These are phyloP conservation scores for Todiramphus chloris DNA, from an alignment of 2,113 vertebrate species.

Conservation along the genomic window DNA sequence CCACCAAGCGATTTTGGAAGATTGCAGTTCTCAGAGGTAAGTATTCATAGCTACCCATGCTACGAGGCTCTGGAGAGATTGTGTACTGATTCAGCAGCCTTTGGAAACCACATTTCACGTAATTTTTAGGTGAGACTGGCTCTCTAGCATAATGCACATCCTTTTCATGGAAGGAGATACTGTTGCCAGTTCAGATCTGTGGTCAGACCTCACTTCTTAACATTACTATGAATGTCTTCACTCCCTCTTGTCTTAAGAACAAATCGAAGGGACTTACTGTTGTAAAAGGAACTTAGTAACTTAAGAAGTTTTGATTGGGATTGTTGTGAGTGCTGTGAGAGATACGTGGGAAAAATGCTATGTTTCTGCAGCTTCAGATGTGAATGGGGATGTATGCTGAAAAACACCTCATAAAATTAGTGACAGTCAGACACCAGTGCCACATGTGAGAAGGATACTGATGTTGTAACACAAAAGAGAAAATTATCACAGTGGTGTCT, in stretches of 20 bases:
- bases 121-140: not conserved
- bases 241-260: not conserved
- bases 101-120: not conserved
- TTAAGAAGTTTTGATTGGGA: not conserved
- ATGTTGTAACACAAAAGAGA: not conserved
- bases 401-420: not conserved
- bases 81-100: not conserved
- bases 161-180: not conserved
- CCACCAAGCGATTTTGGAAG: conserved; percentile 89
- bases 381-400: not conserved
- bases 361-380: not conserved
- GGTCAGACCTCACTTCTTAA: not conserved
- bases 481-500: not conserved
- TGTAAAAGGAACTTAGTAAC: not conserved
- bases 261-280: not conserved
- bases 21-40: conserved; percentile 93
- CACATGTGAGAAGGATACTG: not conserved
- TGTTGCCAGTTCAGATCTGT: not conserved
- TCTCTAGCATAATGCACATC: not conserved
- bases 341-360: not conserved
- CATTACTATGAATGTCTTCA: not conserved
- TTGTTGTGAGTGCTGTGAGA: not conserved
- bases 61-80: not conserved
- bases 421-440: not conserved
- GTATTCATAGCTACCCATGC: rapidly evolving